Evolutionary conservation across 2,113 vertebrate genomes (phyloP).

Genomic region (Lepisosteus oculatus): DNA sequence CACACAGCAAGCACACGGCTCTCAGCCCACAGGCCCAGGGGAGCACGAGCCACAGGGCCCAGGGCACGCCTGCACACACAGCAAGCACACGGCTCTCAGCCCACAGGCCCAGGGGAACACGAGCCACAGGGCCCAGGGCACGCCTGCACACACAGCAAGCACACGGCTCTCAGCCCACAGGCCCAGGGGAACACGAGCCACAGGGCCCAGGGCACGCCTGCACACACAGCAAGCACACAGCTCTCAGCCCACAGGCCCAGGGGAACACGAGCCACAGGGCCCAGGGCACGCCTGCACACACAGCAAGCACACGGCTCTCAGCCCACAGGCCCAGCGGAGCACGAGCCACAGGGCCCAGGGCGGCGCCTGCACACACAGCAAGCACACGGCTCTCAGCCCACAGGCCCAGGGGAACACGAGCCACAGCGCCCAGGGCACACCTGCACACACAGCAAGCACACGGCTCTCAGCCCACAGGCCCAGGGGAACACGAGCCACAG

Average conservation of each 20-base stretch:
- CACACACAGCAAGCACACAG: neutral
- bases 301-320: neutral
- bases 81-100: neutral
- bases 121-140: no score
- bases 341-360: no score
- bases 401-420: no score
- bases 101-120: slow-evolving; percentile 70
- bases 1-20: neutral
- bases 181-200: no score
- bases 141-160: slow-evolving; percentile 57
- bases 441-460: slow-evolving; percentile 42
- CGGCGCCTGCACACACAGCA: slow-evolving; percentile 61
- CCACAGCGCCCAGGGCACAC: no score
- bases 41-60: no score
- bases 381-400: neutral
- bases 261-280: no score
- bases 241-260: slow-evolving; percentile 56
- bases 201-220: no score
- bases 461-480: slow-evolving; percentile 50
- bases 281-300: slow-evolving; percentile 71
- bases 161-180: slow-evolving; percentile 33
- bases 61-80: slow-evolving; percentile 67
- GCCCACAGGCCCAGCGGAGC: slow-evolving; percentile 66
- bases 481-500: no score
- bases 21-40: slow-evolving; percentile 59